Evolutionary conservation across 92 coral and sea anemone genomes (phyloP).

Genomic region (Muricea muricata): DNA sequence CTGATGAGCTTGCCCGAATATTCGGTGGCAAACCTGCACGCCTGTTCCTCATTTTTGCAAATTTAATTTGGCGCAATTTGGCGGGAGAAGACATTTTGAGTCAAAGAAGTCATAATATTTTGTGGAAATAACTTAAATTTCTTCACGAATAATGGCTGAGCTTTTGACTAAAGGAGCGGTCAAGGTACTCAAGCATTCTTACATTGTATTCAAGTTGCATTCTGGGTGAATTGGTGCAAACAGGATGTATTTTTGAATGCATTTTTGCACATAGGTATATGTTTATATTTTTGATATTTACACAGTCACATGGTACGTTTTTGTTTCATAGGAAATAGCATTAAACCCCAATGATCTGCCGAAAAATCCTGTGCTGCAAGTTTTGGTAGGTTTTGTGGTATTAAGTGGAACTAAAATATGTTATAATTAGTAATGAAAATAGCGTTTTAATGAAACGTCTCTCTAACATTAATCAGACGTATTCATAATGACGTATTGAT

Average conservation of each 20-base stretch:
- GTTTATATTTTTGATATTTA: neutral
- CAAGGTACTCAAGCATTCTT: constrained; percentile 7
- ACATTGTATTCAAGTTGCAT: neutral
- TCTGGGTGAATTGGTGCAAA: neutral
- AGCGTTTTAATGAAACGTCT: no score
- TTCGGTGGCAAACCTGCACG: no score
- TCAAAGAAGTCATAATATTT: no score
- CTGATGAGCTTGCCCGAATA: no score
- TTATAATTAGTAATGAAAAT: neutral
- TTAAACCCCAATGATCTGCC: constrained; percentile 82
- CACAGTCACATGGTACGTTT: neutral
- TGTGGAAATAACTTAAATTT: neutral
- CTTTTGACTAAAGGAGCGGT: constrained; percentile 28
- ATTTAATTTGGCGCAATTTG: no score
- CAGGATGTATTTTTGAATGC: neutral
- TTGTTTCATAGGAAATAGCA: constrained; percentile 74
- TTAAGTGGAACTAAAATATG: neutral
- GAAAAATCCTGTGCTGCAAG: constrained; percentile 81
- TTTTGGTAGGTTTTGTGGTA: constrained; percentile 69
- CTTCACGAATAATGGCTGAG: neutral
- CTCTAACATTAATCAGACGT: no score
- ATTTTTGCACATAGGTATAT: neutral
- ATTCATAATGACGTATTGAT: no score
- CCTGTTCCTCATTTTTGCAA: no score
- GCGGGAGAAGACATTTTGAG: no score